Evolutionary conservation across 1,140 invertebrate species (phyloP), one percentile per base, ranked within the genome.

Genomic region (Aphidius gifuensis): DNA sequence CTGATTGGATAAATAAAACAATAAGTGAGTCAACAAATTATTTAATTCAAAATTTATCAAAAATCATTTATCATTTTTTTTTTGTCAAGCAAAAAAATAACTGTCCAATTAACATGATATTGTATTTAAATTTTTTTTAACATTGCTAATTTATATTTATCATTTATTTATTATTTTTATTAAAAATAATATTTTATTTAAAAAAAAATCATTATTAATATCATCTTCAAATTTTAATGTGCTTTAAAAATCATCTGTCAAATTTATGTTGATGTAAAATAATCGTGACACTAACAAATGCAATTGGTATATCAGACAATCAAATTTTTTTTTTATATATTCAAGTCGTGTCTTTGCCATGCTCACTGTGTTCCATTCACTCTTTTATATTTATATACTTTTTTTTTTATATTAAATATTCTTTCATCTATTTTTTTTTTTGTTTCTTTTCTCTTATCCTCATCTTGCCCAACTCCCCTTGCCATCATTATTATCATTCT

Each of bases 1-100:
- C 91, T 11, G 91, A 93, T 72, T 94, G 92, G 92, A 87, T 94
- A 61, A 92, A 92, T 77, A 91, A 90, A 73, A 90, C 87, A 59
- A 83, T 92, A 65, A 90, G 91, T 91, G 74, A 87, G 85, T 84
- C 5, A 42, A n/a, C 47, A 50, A 54, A 54, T 51, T 58, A 51
- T 38, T 16, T n/a, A 9, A 23, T 43, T 16, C 16, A 16, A 43
- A 6, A 46, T 46, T 51, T 43, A 21, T 62, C 21, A 38, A n/a
- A n/a, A 23, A 40, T 61, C 43, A 54, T 54, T 39, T n/a, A 60
- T 60, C 58, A 60, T 32, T 61, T 61, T 54, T 42, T n/a, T n/a
- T 11, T 8, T 38, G 40, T 32, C 4, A 32, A 32, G 4, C 2
- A 32, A 1, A 32, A 32, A 32, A 32, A 32, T 4, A 32, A 55